Base-by-base conservation (phyloP, 2,113 vertebrate genomes). In the Etheostoma spectabile region DNA sequence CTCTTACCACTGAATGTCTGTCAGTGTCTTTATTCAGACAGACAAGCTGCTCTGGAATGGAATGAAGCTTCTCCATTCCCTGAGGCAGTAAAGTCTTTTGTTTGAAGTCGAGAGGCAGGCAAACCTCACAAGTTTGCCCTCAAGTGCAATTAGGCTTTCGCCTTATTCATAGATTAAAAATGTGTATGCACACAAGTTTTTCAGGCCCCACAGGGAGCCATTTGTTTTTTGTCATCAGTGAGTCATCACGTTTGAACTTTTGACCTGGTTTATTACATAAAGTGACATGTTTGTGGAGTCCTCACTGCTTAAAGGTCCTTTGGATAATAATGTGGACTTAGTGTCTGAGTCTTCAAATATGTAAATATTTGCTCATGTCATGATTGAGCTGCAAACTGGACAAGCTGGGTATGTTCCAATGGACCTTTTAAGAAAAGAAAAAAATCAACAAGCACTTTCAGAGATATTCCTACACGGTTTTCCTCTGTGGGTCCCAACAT, bases 21-120 rank as follows among this genome's bases (percentile, higher is more conserved):
- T 89, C 86, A 80, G 74, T 22, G 60, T 73, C 57, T 74, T 62
- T 57, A 79, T 68, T 74, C 76, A 86, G 74, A 59, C 53, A n/a
- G 49, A 63, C 66, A 30, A 38, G 68, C 68, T 74, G 55, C 46
- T 59, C 67, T 70, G 73, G 85, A 81, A 69, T 57, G 77, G 52
- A 81, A 73, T 21, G 60, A 75, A 69, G 79, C 46, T 21, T 65
- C 65, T 81, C 49, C 22, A 1, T 33, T 61, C 53, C 75, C 79
- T 0, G 19, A 79, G 82, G 77, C 22, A 8, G 19, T 42, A 3
- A 1, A 13, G 21, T 46, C 66, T 71, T 64, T 82, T 24, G 19
- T 66, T 67, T 77, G 62, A 57, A 53, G 63, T 53, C 22, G 35
- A 46, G 35, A 21, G 75, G 30, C 66, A 21, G 46, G 5, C 65